Base-by-base conservation (phyloP, 2,797 vertebrate species). In the Limosa lapponica region DNA sequence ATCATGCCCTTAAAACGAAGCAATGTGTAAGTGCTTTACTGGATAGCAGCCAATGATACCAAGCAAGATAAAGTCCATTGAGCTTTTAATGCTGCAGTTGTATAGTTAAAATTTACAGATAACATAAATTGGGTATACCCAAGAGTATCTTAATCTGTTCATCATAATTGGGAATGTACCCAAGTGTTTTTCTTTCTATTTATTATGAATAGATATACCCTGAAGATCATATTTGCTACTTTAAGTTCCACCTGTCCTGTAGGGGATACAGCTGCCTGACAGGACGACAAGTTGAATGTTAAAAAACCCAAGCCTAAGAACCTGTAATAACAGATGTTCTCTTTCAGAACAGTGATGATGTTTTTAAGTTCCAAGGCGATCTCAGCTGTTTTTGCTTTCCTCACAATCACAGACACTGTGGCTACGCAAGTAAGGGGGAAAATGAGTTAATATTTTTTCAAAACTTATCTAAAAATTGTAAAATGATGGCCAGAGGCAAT, bases 11-110 rank as follows among this genome's bases (percentile, higher is more conserved):
- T 91, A 90, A 89, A 84, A 91, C n/a, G 10, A 62, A 82, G 9
- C 44, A 74, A 17, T 36, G 28, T 82, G 25, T 87, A 90, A 94
- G 87, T 95, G 93, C 88, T 94, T 91, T 90, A 9, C 80, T 95
- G 95, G 80, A 65, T 44, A 82, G 37, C 36, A 11, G 83, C 92
- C 96, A 94, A 52, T 13, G 44, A 93, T 80, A 89, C 20, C 55
- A 92, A 72, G 34, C 64, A 87, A 77, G 86, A 95, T 85, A 77
- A 89, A 66, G 32, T 64, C 55, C 49, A 71, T 8, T 57, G 87
- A 87, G 67, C 14, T 94, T 96, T 87, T 73, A 64, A 57, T 80
- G 58, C 22, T 92, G 67, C 37, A 57, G 67, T 57, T 65, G 13
- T 59, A 81, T 8, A 28, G 79, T 25, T 52, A 80, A 90, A 92